A percentile compares a stretch with the other conserved stretches of the same genome.
Conservation (phyloP, 2,797 vertebrate species). For the Lacerta viridis region DNA sequence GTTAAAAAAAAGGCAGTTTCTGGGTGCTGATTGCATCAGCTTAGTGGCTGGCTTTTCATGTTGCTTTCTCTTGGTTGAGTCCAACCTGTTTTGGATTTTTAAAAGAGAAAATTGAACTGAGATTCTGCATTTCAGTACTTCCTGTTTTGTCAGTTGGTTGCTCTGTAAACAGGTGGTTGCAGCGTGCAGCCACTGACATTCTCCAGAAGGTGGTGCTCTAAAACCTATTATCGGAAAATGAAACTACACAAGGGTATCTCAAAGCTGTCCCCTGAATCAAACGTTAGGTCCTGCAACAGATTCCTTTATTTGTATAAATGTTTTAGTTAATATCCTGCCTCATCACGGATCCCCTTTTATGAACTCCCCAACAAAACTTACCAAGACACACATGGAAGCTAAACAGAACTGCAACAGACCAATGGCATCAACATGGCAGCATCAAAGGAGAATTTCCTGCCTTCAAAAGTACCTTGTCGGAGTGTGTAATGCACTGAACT, state of each 20-base stretch:
- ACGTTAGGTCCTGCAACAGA: neutral
- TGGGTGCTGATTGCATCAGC: neutral
- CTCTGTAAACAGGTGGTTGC: neutral
- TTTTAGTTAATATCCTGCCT: neutral
- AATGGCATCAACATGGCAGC: neutral
- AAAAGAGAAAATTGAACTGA: neutral
- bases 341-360: no score
- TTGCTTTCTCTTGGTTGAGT: neutral
- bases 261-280: neutral
- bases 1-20: neutral
- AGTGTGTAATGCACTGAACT: neutral
- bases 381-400: neutral
- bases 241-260: neutral
- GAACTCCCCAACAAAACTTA: neutral
- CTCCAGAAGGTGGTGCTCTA: conserved; percentile 43
- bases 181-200: neutral
- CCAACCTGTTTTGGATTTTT: neutral
- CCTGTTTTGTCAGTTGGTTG: neutral
- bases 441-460: neutral
- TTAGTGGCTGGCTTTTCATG: neutral
- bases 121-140: neutral
- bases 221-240: conserved; percentile 17
- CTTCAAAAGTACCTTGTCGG: neutral
- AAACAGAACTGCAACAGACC: neutral
- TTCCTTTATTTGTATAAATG: neutral